Conservation (phyloP, 64 coral and sea anemone species). For the Dendrophyllia cribrosa region DNA sequence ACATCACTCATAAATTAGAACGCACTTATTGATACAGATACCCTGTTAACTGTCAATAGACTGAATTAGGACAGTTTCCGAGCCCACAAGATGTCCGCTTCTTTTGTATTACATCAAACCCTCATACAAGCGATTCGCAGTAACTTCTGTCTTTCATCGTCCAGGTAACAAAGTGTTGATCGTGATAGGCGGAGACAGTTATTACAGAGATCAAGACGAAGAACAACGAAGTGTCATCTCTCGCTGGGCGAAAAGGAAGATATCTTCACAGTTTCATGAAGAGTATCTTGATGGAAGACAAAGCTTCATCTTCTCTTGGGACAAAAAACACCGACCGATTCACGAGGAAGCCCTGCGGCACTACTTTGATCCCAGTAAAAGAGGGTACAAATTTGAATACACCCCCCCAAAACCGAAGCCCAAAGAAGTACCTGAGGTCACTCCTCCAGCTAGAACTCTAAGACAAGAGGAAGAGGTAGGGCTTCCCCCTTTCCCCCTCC, state of each 20-base stretch:
- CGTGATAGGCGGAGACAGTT: slow-evolving; percentile 75
- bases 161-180: slow-evolving; percentile 71
- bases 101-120: too few relatives aligned
- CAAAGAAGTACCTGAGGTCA: too few relatives aligned
- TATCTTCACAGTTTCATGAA: slow-evolving; percentile 43
- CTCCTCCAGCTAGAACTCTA: too few relatives aligned
- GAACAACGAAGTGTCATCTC: slow-evolving; percentile 40
- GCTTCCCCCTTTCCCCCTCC: too few relatives aligned
- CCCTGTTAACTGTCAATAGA: too few relatives aligned
- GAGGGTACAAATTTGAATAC: slow-evolving; percentile 39
- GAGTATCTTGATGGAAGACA: slow-evolving; percentile 64
- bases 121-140: too few relatives aligned
- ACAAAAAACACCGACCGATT: slow-evolving; percentile 61
- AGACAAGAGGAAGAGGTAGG: too few relatives aligned
- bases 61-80: too few relatives aligned
- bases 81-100: too few relatives aligned
- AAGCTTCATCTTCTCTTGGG: slow-evolving; percentile 84
- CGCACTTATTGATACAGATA: too few relatives aligned
- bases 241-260: slow-evolving; percentile 49
- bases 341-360: slow-evolving; percentile 71
- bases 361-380: slow-evolving; percentile 44
- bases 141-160: not conserved
- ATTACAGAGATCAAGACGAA: slow-evolving; percentile 74
- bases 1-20: too few relatives aligned
- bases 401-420: too few relatives aligned